These are phyloP conservation scores for Etheostoma spectabile DNA, from an alignment of 2,113 vertebrate genomes.

Conservation along the genomic window DNA sequence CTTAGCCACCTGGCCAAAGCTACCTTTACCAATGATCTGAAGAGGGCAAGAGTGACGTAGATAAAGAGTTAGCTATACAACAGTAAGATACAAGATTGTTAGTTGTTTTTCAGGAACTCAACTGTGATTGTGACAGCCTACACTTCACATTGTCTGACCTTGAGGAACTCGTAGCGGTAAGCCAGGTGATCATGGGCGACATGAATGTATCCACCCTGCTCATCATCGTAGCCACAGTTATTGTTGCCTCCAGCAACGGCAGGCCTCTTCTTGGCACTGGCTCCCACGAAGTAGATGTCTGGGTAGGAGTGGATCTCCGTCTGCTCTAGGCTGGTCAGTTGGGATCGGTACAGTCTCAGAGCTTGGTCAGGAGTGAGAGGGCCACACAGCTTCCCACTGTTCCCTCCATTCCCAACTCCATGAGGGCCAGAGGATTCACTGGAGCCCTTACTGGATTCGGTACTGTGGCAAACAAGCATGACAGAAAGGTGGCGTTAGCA, in stretches of 20 bases:
- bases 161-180: conserved; percentile 97
- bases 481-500: neutral
- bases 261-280: conserved; percentile 94
- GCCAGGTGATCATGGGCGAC: conserved; percentile 96
- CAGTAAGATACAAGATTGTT: neutral
- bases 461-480: conserved; percentile 54
- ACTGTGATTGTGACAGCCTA: neutral
- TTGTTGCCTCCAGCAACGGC: conserved; percentile 92
- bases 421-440: conserved; percentile 79
- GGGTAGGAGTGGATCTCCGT: conserved; percentile 91
- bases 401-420: conserved; percentile 42
- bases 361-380: conserved; percentile 92
- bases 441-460: conserved; percentile 81
- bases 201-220: conserved; percentile 94
- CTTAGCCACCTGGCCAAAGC: conserved; percentile 97
- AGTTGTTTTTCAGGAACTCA: neutral
- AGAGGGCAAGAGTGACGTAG: conserved; percentile 42
- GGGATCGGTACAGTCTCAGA: conserved; percentile 91
- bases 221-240: conserved; percentile 95
- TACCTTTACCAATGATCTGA: conserved; percentile 97
- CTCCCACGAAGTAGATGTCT: conserved; percentile 95
- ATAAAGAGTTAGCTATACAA: neutral
- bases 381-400: conserved; percentile 80
- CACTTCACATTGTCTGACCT: conserved; percentile 76
- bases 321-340: conserved; percentile 91